phyloP scores from a whole-genome alignment of 2,113 vertebrate species.

The Ardeotis arabs region DNA sequence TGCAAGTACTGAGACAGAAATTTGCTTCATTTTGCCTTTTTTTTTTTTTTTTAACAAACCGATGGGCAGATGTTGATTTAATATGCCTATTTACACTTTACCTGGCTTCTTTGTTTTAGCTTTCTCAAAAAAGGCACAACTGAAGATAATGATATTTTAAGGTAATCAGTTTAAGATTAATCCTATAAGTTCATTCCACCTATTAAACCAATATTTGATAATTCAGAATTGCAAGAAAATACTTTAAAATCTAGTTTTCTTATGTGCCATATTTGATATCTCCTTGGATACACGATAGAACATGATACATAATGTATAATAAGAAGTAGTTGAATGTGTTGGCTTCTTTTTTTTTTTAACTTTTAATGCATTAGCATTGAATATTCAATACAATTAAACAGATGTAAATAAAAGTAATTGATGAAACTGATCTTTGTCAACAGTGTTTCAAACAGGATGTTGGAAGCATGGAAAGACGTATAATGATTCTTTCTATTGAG shows the following conservation, averaged over 20 bases:
- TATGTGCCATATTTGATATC: background rate
- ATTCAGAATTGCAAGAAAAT: background rate
- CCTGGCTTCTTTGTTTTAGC: background rate
- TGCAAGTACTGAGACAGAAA: background rate
- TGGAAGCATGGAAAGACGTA: background rate
- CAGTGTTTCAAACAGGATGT: background rate
- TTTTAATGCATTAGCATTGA: background rate
- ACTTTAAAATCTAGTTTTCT: background rate
- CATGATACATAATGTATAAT: background rate
- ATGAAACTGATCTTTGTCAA: background rate
- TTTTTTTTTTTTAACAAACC: background rate
- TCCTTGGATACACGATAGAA: background rate
- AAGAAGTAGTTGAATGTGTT: background rate
- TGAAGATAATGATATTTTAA: background rate
- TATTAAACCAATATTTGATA: background rate
- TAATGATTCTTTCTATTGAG: background rate
- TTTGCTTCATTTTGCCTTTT: background rate
- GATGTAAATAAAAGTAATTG: background rate
- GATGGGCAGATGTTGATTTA: background rate
- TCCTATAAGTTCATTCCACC: background rate
- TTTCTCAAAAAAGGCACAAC: background rate
- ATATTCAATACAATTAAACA: background rate
- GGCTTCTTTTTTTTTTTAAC: background rate
- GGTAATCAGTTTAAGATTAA: background rate
- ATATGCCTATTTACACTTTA: background rate